Evolutionary conservation across 2,797 vertebrate species (phyloP).

Genomic region (Syndactyla subalaris): DNA sequence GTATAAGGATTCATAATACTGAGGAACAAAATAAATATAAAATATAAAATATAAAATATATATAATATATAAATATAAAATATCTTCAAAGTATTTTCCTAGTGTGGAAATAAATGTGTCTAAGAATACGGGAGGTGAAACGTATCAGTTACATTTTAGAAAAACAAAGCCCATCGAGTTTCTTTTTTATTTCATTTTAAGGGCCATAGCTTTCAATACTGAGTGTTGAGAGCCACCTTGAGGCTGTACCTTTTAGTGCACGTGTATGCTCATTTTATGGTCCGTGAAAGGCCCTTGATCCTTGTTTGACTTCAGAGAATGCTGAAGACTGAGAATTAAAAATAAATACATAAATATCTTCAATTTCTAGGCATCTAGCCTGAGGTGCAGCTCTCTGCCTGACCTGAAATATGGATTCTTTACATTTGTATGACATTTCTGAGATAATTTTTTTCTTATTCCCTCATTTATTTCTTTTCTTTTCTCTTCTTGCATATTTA

Average conservation of each 20-base stretch:
- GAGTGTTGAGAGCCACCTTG: slow-evolving; percentile 71
- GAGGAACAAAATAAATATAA: not conserved
- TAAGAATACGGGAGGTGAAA: not conserved
- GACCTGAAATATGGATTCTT: not conserved
- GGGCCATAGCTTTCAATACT: not conserved
- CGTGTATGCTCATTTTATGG: not conserved
- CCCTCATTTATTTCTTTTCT: not conserved
- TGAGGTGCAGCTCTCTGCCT: not conserved
- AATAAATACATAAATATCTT: not conserved
- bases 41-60: too few species aligned
- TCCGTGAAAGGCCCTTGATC: not conserved
- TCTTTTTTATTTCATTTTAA: not conserved
- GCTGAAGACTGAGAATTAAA: not conserved
- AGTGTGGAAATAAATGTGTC: not conserved
- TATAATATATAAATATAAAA: not conserved
- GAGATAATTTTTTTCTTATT: not conserved
- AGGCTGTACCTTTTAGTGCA: slow-evolving; percentile 37
- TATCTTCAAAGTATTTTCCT: not conserved
- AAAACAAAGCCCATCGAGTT: not conserved
- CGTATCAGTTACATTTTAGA: not conserved
- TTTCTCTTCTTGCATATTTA: not conserved
- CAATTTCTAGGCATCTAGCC: not conserved
- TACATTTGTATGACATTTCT: not conserved
- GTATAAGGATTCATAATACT: not conserved
- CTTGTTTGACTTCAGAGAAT: not conserved